Base-by-base conservation (phyloP, 2,113 vertebrate genomes). In the Nesospiza acunhae region DNA sequence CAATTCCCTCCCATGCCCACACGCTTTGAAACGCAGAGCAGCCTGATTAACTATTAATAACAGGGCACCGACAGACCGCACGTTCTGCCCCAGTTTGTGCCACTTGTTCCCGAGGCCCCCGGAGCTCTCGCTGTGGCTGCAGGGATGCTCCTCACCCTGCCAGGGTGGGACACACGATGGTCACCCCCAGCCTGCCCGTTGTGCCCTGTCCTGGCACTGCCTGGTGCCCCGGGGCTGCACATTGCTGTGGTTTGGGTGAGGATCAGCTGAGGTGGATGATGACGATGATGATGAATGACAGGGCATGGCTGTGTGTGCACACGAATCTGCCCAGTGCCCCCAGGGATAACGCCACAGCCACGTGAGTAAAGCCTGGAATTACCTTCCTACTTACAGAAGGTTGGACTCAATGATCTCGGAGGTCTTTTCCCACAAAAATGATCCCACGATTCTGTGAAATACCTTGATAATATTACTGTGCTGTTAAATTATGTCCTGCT, bases 111-210 rank as follows among this genome's bases (percentile, higher is more conserved):
- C 0, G 58, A 21, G 0, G 7, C 70, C 31, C 44, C 46, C 2
- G 0, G 31, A 22, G 72, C n/a, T 49, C 20, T 9, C 0, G 13
- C 6, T 1, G 9, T 1, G 2, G 33, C 30, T 11, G 52, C 0
- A 0, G n/a, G 73, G 68, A 28, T 1, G 7, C 47, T 22, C 41
- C 75, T 86, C 33, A 2, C 14, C 42, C 30, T 2, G 6, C 85
- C 26, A 1, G 15, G 28, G 14, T 28, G 31, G 44, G 27, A 14
- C 52, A 19, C 21, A 2, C 3, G 1, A 5, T 4, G 27, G 6
- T 5, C 12, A 4, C 24, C 33, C 21, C 2, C 2, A 0, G 2
- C 15, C 35, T 0, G 1, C 17, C 41, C 0, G 0, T 2, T 20
- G 41, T 6, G 21, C 27, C 67, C 30, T 9, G 50, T 11, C 33